A percentile compares a stretch with the other conserved stretches of the same genome.
Evolutionary conservation across 2,797 vertebrate species (phyloP).

Genomic region (Tarsius wallacei): DNA sequence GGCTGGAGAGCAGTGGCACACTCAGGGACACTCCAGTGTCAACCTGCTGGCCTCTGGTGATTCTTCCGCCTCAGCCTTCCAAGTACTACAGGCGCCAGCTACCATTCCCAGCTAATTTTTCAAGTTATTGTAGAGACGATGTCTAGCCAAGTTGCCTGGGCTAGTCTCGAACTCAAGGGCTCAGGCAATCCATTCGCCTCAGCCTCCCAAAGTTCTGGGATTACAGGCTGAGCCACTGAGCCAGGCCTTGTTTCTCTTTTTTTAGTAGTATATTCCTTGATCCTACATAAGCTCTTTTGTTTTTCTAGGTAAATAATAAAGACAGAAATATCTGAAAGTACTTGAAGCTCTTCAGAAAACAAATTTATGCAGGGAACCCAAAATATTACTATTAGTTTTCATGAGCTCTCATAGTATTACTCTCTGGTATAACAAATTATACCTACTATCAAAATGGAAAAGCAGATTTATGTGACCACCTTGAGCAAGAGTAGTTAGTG

Average conservation of each 20-base stretch:
- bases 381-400: conserved; percentile 22
- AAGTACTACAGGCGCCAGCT: too few relatives aligned
- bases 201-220: too few relatives aligned
- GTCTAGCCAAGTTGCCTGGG: too few relatives aligned
- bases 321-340: conserved; percentile 31
- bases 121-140: too few relatives aligned
- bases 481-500: not conserved
- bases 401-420: not conserved
- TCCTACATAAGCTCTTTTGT: not conserved
- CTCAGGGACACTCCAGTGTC: too few relatives aligned
- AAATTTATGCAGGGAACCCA: not conserved
- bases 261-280: not conserved
- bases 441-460: conserved; percentile 47
- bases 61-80: too few relatives aligned
- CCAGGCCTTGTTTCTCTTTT: not conserved
- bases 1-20: too few relatives aligned
- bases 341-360: conserved; percentile 23
- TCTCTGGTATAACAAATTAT: not conserved
- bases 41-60: too few relatives aligned
- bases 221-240: too few relatives aligned
- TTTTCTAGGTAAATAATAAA: conserved; percentile 1
- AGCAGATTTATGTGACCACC: not conserved
- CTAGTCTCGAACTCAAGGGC: too few relatives aligned
- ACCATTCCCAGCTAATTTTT: too few relatives aligned
- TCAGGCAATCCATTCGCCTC: too few relatives aligned